Conservation (phyloP, 1,140 invertebrate genomes). For the Chionoecetes opilio region DNA sequence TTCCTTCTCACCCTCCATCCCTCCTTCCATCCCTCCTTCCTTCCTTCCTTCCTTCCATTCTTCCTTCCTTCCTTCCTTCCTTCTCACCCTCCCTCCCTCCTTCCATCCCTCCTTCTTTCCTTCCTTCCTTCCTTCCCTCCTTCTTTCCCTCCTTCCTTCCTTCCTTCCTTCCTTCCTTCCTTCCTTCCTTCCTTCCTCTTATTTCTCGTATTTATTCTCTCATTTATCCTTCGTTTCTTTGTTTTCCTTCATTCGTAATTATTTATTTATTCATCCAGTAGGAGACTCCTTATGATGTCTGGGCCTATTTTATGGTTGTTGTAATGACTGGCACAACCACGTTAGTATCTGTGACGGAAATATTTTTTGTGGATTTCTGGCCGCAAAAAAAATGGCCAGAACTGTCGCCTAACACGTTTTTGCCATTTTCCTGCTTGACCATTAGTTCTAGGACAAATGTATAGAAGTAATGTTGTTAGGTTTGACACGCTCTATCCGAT, state of each 20-base stretch:
- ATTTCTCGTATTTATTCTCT: neutral
- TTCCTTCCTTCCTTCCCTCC: neutral
- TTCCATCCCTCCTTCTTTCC: neutral
- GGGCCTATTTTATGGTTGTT: neutral
- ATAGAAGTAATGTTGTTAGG: no score
- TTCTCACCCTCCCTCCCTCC: neutral
- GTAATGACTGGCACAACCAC: no score
- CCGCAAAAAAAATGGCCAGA: no score
- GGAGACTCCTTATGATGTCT: no score
- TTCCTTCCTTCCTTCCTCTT: neutral
- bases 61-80: neutral
- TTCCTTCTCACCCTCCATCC: neutral
- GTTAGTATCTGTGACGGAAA: no score
- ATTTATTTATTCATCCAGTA: neutral
- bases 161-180: neutral
- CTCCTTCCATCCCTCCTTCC: neutral
- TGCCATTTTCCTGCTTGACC: neutral
- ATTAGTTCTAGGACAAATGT: neutral
- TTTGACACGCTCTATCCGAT: no score
- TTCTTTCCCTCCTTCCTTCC: neutral
- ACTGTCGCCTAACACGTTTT: neutral
- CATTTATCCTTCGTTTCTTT: neutral
- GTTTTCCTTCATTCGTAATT: neutral
- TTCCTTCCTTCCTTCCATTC: neutral
- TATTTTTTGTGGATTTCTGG: no score